A percentile compares a stretch with the other conserved stretches of the same genome.
Conservation (phyloP, 2,888 invertebrate genomes). For the Perdita meconis region DNA sequence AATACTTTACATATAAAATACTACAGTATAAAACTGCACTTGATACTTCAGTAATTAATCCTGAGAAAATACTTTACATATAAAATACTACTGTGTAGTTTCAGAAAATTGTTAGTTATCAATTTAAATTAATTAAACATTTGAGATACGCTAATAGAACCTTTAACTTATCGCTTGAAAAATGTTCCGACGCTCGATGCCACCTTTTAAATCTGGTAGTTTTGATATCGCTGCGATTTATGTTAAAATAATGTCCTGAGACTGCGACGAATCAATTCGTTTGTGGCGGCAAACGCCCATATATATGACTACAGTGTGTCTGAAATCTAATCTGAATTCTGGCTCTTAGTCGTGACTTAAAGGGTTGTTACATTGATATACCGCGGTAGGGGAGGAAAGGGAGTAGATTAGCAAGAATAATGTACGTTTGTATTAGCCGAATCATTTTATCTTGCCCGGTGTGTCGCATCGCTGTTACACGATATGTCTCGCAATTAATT, state of each 20-base stretch:
- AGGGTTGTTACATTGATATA: constrained; percentile 50
- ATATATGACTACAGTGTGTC: constrained; percentile 13
- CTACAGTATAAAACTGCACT: too few species aligned
- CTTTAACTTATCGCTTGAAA: constrained; percentile 58
- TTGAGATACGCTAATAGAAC: too few species aligned
- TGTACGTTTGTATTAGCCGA: constrained; percentile 13
- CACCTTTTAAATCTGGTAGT: constrained; percentile 53
- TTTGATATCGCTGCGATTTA: constrained; percentile 53
- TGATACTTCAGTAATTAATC: too few species aligned
- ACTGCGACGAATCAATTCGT: constrained; percentile 43
- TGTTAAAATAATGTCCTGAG: constrained; percentile 39
- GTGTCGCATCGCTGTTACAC: background rate
- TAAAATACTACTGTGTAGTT: too few species aligned
- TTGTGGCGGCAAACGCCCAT: constrained; percentile 24
- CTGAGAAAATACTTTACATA: too few species aligned
- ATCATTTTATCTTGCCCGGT: constrained; percentile 29
- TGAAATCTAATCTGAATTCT: constrained; percentile 58
- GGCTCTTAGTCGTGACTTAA: constrained; percentile 51
- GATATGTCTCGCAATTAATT: constrained; percentile 18
- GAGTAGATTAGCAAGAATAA: constrained; percentile 37
- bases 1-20: too few species aligned
- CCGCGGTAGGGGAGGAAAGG: too few species aligned
- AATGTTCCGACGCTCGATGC: constrained; percentile 40
- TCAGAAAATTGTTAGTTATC: too few species aligned
- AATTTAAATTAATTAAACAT: too few species aligned